A percentile compares a stretch with the other conserved stretches of the same genome.
Evolutionary conservation across 2,888 invertebrate genomes (phyloP).

Genomic region (Anodontia alba): DNA sequence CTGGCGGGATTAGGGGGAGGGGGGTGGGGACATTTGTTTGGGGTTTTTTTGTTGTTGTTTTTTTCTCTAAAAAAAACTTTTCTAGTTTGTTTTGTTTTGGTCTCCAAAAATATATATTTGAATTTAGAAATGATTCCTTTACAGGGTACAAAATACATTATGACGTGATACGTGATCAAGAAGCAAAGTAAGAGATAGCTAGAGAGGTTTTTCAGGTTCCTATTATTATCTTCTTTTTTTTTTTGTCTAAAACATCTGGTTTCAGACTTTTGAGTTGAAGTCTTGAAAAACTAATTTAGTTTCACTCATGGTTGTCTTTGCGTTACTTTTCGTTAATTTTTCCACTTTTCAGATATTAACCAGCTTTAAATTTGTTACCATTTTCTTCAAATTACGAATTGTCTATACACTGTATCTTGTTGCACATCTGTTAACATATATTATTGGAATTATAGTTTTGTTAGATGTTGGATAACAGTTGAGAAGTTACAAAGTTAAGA

Average conservation of each 20-base stretch:
- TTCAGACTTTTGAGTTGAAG: not conserved
- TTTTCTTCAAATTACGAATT: too few species aligned
- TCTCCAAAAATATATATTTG: too few species aligned
- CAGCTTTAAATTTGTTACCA: not conserved
- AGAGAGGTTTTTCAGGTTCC: not conserved
- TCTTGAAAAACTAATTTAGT: not conserved
- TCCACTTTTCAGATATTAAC: constrained; percentile 9
- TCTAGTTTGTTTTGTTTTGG: too few species aligned
- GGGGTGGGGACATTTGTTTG: too few species aligned
- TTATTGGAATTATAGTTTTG: too few species aligned
- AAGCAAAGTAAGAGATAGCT: not conserved
- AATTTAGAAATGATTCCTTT: constrained; percentile 23
- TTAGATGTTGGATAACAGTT: too few species aligned
- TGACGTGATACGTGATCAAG: constrained; percentile 43
- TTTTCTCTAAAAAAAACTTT: too few species aligned
- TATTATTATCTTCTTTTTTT: not conserved
- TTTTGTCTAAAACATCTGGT: not conserved
- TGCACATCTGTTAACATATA: too few species aligned
- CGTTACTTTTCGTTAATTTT: not conserved
- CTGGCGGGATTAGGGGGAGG: too few species aligned
- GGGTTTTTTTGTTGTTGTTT: too few species aligned
- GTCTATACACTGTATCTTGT: too few species aligned
- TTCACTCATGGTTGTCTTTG: not conserved
- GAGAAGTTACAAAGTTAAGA: too few species aligned
- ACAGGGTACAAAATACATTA: constrained; percentile 53